phyloP scores from a whole-genome alignment of 2,113 vertebrate species.

The Hoplias malabaricus region DNA sequence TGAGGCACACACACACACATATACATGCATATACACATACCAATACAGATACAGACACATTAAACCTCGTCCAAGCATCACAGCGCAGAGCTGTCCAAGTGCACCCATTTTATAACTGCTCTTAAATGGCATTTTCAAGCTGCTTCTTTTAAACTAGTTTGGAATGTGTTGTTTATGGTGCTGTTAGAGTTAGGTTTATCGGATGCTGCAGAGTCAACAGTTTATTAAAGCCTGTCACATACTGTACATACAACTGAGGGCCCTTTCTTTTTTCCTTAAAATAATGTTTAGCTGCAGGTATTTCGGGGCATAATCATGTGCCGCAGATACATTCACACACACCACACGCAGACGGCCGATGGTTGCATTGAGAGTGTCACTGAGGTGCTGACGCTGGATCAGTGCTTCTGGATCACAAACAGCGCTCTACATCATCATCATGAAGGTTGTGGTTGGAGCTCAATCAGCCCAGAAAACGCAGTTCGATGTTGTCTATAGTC shows the following conservation, averaged over 20 bases:
- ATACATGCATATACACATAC: background rate
- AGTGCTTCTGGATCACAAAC: no score
- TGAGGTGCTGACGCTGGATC: no score
- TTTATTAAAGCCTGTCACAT: background rate
- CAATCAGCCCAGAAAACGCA: no score
- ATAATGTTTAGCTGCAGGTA: background rate
- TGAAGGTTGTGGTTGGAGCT: no score
- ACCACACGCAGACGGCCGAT: no score
- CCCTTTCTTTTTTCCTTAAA: background rate
- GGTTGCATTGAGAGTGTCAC: no score
- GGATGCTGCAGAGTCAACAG: background rate
- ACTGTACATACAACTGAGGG: background rate
- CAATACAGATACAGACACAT: background rate
- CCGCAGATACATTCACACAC: no score
- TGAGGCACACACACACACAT: background rate
- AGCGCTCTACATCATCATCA: no score
- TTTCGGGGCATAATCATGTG: no score
- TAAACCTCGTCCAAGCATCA: conserved; percentile 20
- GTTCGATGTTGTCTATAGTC: no score
- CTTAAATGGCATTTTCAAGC: background rate
- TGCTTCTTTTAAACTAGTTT: background rate
- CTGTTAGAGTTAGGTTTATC: background rate
- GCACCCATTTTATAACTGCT: background rate
- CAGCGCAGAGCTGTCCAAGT: background rate
- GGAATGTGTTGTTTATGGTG: background rate